Base-by-base conservation (phyloP, 2,888 invertebrate genomes). In the Drosophila picticornis region DNA sequence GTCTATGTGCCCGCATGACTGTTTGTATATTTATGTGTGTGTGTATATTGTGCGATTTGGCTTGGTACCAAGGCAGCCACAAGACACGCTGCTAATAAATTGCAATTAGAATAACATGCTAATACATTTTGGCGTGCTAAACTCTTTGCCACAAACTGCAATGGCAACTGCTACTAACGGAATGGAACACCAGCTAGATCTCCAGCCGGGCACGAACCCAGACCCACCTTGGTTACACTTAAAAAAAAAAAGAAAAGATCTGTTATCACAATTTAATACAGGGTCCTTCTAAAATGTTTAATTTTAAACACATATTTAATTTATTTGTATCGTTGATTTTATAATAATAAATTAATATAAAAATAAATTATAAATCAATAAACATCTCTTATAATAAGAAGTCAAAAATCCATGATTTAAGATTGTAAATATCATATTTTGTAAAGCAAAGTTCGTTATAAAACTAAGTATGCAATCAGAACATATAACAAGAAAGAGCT, bases 41-140 rank as follows among this genome's bases (percentile, higher is more conserved):
- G 16, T 50, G 19, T 29, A 50, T 6, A 3, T 27, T 50, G 46
- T 46, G 25, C 25, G 10, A 16, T 57, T 25, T 43, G 40, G 1
- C 64, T 72, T 52, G 36, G 72, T 25, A 46, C 25, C 31, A 55
- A 40, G 52, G 43, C 71, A 53, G 75, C 57, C 51, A 53, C 62
- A 43, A 43, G 5, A 22, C 69, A 74, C 68, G 72, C 70, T 56
- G 66, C 82, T 72, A 81, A 88, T 86, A 90, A 86, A 90, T 86
- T 81, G 74, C 89, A 90, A 88, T 87, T 90, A 86, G 87, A 86
- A 84, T 90, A 87, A 87, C 87, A 88, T 84, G 84, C 84, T 80
- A 88, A 90, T 84, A 81, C 74, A 90, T 90, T 86, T 83, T 75
- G 75, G 61, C 72, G 36, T 72, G 77, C 71, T 76, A 72, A 83